Conservation (phyloP, 2,797 vertebrate species). For the Galaxias olidus region DNA sequence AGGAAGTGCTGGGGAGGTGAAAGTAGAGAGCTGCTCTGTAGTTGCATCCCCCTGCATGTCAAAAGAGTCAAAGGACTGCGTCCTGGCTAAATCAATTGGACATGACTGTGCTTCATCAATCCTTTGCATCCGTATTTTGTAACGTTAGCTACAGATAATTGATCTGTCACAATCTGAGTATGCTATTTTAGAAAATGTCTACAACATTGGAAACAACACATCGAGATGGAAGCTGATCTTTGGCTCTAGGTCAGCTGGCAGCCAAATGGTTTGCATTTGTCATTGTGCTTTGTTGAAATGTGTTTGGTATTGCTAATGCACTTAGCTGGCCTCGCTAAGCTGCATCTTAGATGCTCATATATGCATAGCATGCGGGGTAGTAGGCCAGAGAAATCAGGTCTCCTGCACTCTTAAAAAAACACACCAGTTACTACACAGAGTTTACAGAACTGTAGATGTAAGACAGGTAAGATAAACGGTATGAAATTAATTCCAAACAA, state of each 20-base stretch:
- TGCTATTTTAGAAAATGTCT: neutral
- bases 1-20: no score
- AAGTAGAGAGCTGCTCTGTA: neutral
- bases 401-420: no score
- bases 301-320: constrained; percentile 34
- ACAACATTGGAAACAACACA: neutral
- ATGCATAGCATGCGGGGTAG: constrained; percentile 17
- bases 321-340: constrained; percentile 24
- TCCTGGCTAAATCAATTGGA: constrained; percentile 26
- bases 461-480: neutral
- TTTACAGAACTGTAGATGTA: no score
- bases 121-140: constrained; percentile 41
- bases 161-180: neutral
- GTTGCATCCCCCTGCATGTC: constrained; percentile 2
- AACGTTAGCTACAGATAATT: no score
- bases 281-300: constrained; percentile 20
- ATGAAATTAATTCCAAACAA: constrained; percentile 14
- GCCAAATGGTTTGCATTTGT: constrained; percentile 30
- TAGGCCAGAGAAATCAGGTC: neutral
- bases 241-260: constrained; percentile 6
- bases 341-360: neutral
- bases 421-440: neutral
- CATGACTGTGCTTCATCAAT: constrained; percentile 35
- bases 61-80: neutral
- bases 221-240: constrained; percentile 12